Conservation (phyloP, 2,113 vertebrate species). For the Paramisgurnus dabryanus region DNA sequence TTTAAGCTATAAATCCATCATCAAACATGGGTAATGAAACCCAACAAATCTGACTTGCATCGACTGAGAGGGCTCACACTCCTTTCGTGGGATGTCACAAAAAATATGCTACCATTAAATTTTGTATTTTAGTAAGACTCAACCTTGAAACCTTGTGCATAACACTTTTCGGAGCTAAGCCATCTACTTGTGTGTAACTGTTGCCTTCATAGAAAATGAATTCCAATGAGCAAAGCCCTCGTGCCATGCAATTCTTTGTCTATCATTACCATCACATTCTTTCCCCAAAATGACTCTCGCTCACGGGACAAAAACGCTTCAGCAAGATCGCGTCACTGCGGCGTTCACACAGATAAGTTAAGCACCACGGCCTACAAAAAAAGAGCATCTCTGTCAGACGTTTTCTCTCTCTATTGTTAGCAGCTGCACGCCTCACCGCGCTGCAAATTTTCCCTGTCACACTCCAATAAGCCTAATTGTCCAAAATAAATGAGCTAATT, state of each 20-base stretch:
- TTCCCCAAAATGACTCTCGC: conserved; percentile 43
- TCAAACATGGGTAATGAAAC: too few relatives aligned
- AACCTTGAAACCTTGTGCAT: too few relatives aligned
- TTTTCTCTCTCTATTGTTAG: conserved; percentile 80
- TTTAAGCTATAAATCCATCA: too few relatives aligned
- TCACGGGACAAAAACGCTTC: conserved; percentile 76
- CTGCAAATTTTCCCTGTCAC: conserved; percentile 97
- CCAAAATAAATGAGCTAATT: conserved; percentile 99
- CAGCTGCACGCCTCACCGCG: conserved; percentile 80
- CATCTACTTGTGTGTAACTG: background rate
- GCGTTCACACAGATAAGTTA: conserved; percentile 92
- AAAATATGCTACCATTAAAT: too few relatives aligned
- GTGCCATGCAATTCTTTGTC: background rate
- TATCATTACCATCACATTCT: conserved; percentile 38
- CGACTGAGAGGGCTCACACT: too few relatives aligned
- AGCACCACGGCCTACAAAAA: conserved; percentile 88
- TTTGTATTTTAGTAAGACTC: too few relatives aligned
- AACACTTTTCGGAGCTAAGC: background rate
- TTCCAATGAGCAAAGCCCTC: conserved; percentile 3
- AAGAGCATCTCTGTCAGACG: conserved; percentile 82
- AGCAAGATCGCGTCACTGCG: conserved; percentile 88
- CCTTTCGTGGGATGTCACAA: too few relatives aligned
- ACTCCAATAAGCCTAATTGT: conserved; percentile 99
- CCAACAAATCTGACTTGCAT: too few relatives aligned
- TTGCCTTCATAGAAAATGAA: background rate